These are phyloP conservation scores for Sthenelais limicola DNA, from an alignment of 2,888 invertebrate species.

Conservation along the genomic window DNA sequence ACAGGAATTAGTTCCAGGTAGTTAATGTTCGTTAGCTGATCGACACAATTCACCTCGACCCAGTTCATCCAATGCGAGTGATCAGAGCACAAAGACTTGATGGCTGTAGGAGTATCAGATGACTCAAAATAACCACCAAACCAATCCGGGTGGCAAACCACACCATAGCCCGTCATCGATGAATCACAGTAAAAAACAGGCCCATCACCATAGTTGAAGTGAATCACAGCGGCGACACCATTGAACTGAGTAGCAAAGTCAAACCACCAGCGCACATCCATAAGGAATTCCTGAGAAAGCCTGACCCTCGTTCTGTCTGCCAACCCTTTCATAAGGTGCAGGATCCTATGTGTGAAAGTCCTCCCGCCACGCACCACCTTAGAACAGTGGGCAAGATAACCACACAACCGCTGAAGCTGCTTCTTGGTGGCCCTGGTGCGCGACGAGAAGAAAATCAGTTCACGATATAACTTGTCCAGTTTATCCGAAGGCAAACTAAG, in stretches of 20 bases:
- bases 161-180: neutral
- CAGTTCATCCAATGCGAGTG: too few species aligned
- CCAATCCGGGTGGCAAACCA: neutral
- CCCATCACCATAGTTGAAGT: too few species aligned
- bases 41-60: too few species aligned
- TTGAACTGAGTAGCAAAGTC: neutral
- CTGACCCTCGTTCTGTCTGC: neutral
- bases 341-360: neutral
- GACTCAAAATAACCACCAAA: too few species aligned
- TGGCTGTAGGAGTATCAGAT: too few species aligned
- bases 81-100: too few species aligned
- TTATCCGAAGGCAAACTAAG: neutral
- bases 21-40: too few species aligned
- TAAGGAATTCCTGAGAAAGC: neutral
- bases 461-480: neutral
- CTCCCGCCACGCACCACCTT: neutral
- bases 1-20: too few species aligned
- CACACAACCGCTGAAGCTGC: neutral
- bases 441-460: neutral
- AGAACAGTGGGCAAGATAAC: neutral
- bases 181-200: neutral
- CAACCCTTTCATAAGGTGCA: neutral
- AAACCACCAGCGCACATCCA: slow-evolving; percentile 4
- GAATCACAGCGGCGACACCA: neutral
- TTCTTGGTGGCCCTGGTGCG: neutral